Conservation (phyloP, 2,113 vertebrate species). For the Corythoichthys intestinalis region DNA sequence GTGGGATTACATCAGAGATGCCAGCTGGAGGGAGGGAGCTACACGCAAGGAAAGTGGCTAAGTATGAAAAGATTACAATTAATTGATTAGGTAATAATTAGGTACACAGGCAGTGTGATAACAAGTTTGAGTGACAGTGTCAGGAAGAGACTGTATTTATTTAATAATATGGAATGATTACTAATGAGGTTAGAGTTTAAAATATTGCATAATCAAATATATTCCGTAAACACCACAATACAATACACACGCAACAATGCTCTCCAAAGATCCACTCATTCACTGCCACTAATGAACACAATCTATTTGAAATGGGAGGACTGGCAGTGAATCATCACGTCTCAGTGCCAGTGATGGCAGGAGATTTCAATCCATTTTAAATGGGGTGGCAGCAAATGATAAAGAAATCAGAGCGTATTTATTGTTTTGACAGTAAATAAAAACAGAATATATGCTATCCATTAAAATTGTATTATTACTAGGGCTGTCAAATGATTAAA, state of each 20-base stretch:
- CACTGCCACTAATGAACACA: background rate
- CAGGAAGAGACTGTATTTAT: background rate
- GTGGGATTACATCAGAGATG: conserved; percentile 19
- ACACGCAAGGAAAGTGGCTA: conserved; percentile 18
- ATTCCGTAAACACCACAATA: background rate
- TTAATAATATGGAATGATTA: background rate
- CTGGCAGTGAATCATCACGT: too few species aligned
- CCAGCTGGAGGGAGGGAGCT: background rate
- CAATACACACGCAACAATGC: background rate
- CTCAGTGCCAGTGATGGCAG: too few species aligned
- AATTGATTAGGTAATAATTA: conserved; percentile 5
- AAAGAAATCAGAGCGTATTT: too few species aligned
- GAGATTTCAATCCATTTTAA: too few species aligned
- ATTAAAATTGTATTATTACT: too few species aligned
- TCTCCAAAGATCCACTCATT: background rate
- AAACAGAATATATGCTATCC: too few species aligned
- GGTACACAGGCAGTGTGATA: background rate
- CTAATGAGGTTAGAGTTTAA: background rate
- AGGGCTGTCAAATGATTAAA: too few species aligned
- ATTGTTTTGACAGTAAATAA: too few species aligned
- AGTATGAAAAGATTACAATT: conserved; percentile 30
- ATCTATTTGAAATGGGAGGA: background rate
- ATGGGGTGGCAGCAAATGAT: too few species aligned
- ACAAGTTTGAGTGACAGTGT: background rate
- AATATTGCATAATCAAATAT: background rate